These are phyloP conservation scores for Heliconius ethilla DNA, from an alignment of 2,888 invertebrate genomes.

Conservation along the genomic window DNA sequence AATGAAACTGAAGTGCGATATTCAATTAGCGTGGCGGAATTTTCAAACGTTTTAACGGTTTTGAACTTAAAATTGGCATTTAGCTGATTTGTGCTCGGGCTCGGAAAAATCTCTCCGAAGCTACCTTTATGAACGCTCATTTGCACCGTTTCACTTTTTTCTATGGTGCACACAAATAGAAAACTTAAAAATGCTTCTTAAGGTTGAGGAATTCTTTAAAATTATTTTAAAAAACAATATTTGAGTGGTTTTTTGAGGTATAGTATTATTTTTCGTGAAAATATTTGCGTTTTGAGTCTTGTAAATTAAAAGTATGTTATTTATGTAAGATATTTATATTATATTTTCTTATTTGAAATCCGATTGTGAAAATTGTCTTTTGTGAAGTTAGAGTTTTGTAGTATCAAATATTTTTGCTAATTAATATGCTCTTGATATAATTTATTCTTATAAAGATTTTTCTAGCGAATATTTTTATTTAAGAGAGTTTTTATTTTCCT, in stretches of 20 bases:
- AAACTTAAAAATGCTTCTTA: neutral
- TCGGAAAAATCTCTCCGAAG: conserved; percentile 39
- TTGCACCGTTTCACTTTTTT: conserved; percentile 36
- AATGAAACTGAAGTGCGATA: conserved; percentile 34
- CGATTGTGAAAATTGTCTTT: neutral
- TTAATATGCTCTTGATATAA: neutral
- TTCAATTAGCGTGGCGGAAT: conserved; percentile 41
- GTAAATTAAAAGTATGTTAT: no score
- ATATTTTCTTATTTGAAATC: no score
- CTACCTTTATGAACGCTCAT: conserved; percentile 40
- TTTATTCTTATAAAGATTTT: neutral
- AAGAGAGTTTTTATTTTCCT: neutral
- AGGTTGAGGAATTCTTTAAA: neutral
- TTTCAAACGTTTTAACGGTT: conserved; percentile 53
- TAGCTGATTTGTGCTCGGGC: conserved; percentile 46
- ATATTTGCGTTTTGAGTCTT: no score
- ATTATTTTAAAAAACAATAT: neutral
- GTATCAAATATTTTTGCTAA: neutral
- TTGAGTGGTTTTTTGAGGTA: neutral
- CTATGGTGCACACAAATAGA: neutral
- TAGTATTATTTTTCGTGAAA: neutral
- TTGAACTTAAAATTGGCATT: conserved; percentile 59
- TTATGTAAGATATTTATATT: neutral
- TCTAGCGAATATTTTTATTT: neutral
- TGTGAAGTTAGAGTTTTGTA: neutral